Base-by-base conservation (phyloP, 2,113 vertebrate species). In the Indicator maculatus region DNA sequence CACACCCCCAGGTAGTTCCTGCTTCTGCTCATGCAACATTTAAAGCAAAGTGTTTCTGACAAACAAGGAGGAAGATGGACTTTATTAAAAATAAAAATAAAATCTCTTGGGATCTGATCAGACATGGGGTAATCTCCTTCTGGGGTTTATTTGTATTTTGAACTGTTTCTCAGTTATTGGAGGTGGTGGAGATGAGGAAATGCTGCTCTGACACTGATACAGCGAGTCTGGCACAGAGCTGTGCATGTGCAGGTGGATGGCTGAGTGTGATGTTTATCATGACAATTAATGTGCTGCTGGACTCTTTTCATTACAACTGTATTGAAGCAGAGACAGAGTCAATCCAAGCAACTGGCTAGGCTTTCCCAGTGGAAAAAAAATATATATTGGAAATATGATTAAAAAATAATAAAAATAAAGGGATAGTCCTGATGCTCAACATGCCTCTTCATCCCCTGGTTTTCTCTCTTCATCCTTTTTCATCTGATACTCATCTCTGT, bases 61-160 rank as follows among this genome's bases (percentile, higher is more conserved):
- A 95, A 94, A 94, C 66, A 93, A 83, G 39, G 83, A 78, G 79
- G 33, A 94, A 84, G 80, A 89, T n/a, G 50, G 60, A 76, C 66
- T 95, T 97, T 97, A 96, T 97, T 97, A 93, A 95, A 96, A 96
- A 96, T 83, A 53, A 38, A 36, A n/a, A 95, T 83, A 92, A 84
- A 83, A 79, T 72, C 83, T 75, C 83, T 56, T 66, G 86, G 92
- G 93, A 87, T 95, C 75, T 93, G 96, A 96, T 97, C 28, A 65
- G 65, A 39, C 56, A 41, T n/a, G 80, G 76, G 93, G 96, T 96
- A 97, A 97, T 95, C 84, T 97, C 93, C 90, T 76, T 80, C 87
- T 94, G 83, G 75, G 50, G 31, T 93, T 88, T 69, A 79, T 94
- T 77, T 45, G 88, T 26, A 64, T 55, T 74, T 92, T 92, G 82